Conservation (phyloP, 2,888 invertebrate species). For the Dorcus hopei region DNA sequence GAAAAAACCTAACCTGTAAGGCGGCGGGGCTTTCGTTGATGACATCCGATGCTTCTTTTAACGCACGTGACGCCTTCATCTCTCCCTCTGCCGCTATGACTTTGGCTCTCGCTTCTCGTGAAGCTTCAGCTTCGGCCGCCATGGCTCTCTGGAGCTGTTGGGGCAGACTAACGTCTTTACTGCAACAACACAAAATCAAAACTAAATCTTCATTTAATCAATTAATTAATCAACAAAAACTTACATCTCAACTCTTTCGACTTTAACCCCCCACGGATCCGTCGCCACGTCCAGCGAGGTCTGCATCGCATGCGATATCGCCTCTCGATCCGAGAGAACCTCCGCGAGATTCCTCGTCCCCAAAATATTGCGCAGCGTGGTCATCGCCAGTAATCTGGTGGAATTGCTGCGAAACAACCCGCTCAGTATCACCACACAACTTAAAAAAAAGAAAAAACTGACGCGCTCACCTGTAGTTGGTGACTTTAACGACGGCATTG, state of each 20-base stretch:
- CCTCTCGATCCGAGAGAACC: slow-evolving; percentile 86
- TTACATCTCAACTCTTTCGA: slow-evolving; percentile 93
- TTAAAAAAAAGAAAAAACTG: neutral
- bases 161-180: slow-evolving; percentile 77
- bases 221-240: slow-evolving; percentile 31
- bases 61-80: slow-evolving; percentile 78
- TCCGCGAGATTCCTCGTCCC: slow-evolving; percentile 91
- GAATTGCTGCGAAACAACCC: slow-evolving; percentile 62
- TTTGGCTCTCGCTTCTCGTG: slow-evolving; percentile 75
- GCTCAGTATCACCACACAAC: neutral
- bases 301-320: slow-evolving; percentile 89
- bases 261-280: slow-evolving; percentile 91
- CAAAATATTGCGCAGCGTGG: slow-evolving; percentile 83
- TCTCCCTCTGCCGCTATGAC: slow-evolving; percentile 84
- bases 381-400: slow-evolving; percentile 77
- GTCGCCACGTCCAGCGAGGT: slow-evolving; percentile 80
- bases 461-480: slow-evolving; percentile 63
- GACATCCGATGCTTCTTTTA: slow-evolving; percentile 84
- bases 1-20: slow-evolving; percentile 54
- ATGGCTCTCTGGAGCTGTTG: slow-evolving; percentile 75
- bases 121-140: slow-evolving; percentile 81
- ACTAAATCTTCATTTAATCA: too few species aligned
- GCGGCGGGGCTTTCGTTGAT: slow-evolving; percentile 81
- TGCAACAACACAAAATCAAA: slow-evolving; percentile 38
- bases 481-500: slow-evolving; percentile 71